Percentiles rank a stretch among this genome's conserved stretches.
Evolutionary conservation across 1,140 invertebrate genomes (phyloP).

Genomic region (Drosophila mojavensis): DNA sequence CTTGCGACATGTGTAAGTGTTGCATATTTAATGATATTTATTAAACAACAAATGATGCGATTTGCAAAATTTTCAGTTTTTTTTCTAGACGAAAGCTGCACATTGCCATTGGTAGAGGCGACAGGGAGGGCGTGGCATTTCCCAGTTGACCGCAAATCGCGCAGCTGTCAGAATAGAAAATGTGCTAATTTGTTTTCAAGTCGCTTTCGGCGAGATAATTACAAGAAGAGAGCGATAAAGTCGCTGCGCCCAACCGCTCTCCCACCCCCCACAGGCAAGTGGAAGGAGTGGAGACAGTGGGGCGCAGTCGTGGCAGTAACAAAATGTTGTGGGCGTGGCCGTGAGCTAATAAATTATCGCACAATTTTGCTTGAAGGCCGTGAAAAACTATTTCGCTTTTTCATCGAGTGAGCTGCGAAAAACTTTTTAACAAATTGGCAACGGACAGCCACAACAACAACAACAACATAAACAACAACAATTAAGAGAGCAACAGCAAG

Average conservation of each 20-base stretch:
- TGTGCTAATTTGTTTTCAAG: slow-evolving; percentile 55
- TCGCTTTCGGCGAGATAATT: slow-evolving; percentile 46
- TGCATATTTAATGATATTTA: slow-evolving; percentile 57
- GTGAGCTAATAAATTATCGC: slow-evolving; percentile 57
- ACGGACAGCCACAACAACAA: slow-evolving; percentile 36
- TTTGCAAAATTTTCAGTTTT: slow-evolving; percentile 20
- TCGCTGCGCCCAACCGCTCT: neutral
- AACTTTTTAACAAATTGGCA: slow-evolving; percentile 60
- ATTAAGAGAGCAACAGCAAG: too few relatives aligned
- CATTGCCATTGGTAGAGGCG: neutral
- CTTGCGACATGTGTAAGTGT: slow-evolving; percentile 41
- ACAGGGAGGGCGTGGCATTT: neutral
- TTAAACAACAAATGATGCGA: slow-evolving; percentile 44
- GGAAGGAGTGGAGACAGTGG: neutral
- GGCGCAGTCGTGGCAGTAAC: neutral
- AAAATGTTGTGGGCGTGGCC: slow-evolving; percentile 5
- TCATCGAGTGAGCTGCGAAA: slow-evolving; percentile 1
- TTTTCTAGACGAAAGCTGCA: neutral
- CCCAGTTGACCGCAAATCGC: slow-evolving; percentile 61
- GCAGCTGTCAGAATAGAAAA: slow-evolving; percentile 58
- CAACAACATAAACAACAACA: slow-evolving; percentile 12
- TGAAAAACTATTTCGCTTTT: slow-evolving; percentile 48
- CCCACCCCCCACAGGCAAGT: neutral
- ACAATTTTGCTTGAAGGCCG: slow-evolving; percentile 42
- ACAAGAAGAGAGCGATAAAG: slow-evolving; percentile 36